phyloP scores from a whole-genome alignment of 2,797 vertebrate genomes.

The Lemur catta region DNA sequence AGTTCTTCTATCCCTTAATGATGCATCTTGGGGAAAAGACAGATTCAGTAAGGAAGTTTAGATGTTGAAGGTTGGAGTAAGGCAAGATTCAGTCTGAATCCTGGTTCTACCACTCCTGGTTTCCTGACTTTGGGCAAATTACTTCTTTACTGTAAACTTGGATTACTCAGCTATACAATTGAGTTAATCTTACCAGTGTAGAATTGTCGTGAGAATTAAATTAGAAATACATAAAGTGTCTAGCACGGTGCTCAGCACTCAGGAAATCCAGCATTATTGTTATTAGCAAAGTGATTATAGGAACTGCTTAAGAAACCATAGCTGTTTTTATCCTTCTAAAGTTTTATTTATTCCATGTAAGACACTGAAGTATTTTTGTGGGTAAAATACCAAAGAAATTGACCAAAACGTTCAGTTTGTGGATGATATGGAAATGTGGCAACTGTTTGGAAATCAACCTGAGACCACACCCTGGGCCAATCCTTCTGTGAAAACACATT shows the following conservation, averaged over 20 bases:
- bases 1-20: background rate
- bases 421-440: background rate
- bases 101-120: background rate
- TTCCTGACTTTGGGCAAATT: background rate
- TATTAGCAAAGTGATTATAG: background rate
- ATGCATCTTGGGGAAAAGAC: background rate
- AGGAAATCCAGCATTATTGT: background rate
- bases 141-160: background rate
- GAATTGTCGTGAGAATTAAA: background rate
- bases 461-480: background rate
- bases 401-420: background rate
- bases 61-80: background rate
- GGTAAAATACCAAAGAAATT: slow-evolving; percentile 30
- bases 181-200: background rate
- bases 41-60: background rate
- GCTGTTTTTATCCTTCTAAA: slow-evolving; percentile 3
- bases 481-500: background rate
- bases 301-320: slow-evolving; percentile 31
- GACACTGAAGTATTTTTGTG: background rate
- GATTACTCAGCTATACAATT: background rate
- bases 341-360: background rate
- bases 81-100: background rate
- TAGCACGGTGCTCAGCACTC: background rate
- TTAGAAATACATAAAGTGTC: background rate
- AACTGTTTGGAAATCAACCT: background rate